phyloP scores from a whole-genome alignment of 2,888 invertebrate species.

The Gnatocerus cornutus region DNA sequence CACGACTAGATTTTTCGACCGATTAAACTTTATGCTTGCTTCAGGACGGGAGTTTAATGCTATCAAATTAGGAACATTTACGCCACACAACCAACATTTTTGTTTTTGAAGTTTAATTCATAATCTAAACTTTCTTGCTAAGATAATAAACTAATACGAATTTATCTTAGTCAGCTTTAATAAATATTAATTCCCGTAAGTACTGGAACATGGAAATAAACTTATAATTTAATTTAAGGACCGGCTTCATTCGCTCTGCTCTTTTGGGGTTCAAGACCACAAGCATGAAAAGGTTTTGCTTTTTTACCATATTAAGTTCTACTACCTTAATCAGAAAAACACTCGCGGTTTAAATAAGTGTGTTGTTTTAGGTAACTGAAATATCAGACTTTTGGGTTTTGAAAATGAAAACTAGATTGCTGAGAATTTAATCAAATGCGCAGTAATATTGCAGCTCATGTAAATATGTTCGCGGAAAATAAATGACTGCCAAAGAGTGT shows the following conservation, averaged over 20 bases:
- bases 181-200: slow-evolving; percentile 42
- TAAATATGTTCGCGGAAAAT: neutral
- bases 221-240: slow-evolving; percentile 35
- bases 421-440: too few relatives aligned
- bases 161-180: slow-evolving; percentile 45
- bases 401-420: too few relatives aligned
- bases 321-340: too few relatives aligned
- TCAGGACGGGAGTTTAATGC: slow-evolving; percentile 37
- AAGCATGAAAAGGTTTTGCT: neutral
- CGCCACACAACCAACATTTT: slow-evolving; percentile 36
- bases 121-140: slow-evolving; percentile 32
- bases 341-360: too few relatives aligned
- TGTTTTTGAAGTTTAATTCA: slow-evolving; percentile 32
- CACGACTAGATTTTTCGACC: slow-evolving; percentile 53
- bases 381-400: too few relatives aligned
- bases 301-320: too few relatives aligned
- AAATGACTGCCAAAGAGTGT: slow-evolving; percentile 12
- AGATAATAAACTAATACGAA: slow-evolving; percentile 44
- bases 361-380: too few relatives aligned
- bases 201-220: slow-evolving; percentile 37
- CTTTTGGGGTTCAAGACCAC: neutral
- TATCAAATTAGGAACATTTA: slow-evolving; percentile 44
- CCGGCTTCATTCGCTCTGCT: slow-evolving; percentile 6
- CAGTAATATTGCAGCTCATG: neutral
- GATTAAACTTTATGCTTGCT: slow-evolving; percentile 55